Evolutionary conservation across 2,113 vertebrate genomes (phyloP).

Genomic region (Merops nubicus): DNA sequence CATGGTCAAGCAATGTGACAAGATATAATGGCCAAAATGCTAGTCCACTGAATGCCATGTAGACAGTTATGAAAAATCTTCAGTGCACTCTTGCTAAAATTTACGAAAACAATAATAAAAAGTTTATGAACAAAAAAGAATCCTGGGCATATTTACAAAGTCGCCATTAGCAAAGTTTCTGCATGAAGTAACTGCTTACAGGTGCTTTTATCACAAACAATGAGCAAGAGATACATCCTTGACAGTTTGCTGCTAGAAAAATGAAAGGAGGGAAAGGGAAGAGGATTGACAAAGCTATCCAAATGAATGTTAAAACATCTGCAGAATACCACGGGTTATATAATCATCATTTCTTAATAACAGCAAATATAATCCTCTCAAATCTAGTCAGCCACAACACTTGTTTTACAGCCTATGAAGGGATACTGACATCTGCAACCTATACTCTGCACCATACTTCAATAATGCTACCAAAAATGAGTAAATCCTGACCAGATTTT

Average conservation of each 20-base stretch:
- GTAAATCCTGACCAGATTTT: background rate
- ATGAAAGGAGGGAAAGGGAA: background rate
- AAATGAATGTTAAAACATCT: background rate
- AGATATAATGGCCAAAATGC: background rate
- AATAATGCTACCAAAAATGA: background rate
- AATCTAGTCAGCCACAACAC: background rate
- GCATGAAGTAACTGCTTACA: background rate
- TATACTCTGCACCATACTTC: background rate
- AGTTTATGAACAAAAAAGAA: background rate
- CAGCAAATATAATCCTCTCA: conserved; percentile 37
- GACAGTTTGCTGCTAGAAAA: background rate
- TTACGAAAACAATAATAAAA: background rate
- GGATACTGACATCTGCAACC: background rate
- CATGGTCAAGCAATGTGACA: background rate
- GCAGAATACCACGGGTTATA: conserved; percentile 2
- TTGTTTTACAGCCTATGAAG: background rate
- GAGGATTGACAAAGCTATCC: background rate
- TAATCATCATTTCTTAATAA: background rate
- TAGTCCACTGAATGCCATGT: background rate
- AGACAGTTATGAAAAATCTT: background rate
- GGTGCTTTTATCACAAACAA: background rate
- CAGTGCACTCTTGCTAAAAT: background rate
- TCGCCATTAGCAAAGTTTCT: background rate
- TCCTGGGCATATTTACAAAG: background rate
- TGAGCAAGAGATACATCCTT: background rate